Evolutionary conservation across 2,888 invertebrate genomes (phyloP), one percentile per base, ranked within the genome.

Genomic region (Brenthis ino): DNA sequence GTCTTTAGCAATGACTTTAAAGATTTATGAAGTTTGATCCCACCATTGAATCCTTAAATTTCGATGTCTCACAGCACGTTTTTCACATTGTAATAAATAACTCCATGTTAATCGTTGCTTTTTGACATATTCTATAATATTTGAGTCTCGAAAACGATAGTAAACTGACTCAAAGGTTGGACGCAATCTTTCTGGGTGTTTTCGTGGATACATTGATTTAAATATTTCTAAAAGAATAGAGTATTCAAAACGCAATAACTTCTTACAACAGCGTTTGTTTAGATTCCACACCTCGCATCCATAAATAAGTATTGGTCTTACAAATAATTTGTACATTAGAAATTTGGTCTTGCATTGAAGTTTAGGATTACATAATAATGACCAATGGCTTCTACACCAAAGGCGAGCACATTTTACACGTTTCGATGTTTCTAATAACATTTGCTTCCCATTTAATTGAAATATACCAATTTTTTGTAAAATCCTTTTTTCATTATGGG

Each of bases 361-460:
- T n/a, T 74, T 68, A n/a, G 82, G 79, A 71, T 80, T 72, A 51
- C 75, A 74, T 11, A 87, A 67, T 1, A 84, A 28, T 4, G 70
- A 66, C 78, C 81, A 77, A 68, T 83, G 77, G 16, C 76, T 80
- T 4, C 76, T 75, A 65, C 84, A 85, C 86, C 87, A 88, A 33
- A 75, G 65, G 11, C 79, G 77, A 3, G 87, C 87, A 71, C 86
- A 84, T 43, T 78, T 77, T 47, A 86, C 71, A 53, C 87, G 80
- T 73, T 81, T 75, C 56, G 78, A 63, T 67, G 85, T 81, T 78
- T 87, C 87, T 50, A 28, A 28, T 28, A 28, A 28, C 28, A 28
- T 28, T 28, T 28, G 28, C 70, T 58, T 8, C 20, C 50, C 76
- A 79, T 83, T 65, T 79, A 86, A 64, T 33, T 74, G 71, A 43